Conservation (phyloP, 1,140 invertebrate genomes). For the Drosophila ogumai region DNA sequence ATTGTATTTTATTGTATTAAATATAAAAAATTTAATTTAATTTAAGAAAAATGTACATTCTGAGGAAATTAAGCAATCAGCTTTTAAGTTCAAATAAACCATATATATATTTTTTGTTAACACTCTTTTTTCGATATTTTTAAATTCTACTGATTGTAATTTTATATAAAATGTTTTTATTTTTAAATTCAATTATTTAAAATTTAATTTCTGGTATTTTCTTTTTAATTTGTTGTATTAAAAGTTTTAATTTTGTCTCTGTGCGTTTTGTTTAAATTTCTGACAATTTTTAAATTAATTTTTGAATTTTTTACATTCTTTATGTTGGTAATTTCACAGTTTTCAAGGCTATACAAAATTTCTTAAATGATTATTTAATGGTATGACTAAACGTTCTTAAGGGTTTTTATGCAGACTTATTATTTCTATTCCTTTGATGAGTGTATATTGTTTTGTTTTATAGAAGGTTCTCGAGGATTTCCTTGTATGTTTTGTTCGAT, state of each 20-base stretch:
- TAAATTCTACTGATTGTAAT: too few relatives aligned
- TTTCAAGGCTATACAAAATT: not conserved
- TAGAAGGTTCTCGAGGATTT: conserved; percentile 1
- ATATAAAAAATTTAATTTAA: too few relatives aligned
- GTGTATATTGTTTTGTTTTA: not conserved
- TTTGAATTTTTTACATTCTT: not conserved
- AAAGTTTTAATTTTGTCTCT: too few relatives aligned
- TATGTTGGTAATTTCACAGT: not conserved
- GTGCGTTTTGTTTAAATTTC: too few relatives aligned
- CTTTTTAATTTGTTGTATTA: too few relatives aligned
- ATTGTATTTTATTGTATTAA: not conserved
- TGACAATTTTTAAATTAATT: too few relatives aligned
- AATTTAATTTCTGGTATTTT: too few relatives aligned
- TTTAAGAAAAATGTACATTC: not conserved
- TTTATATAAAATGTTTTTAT: too few relatives aligned
- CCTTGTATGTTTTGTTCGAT: conserved; percentile 1
- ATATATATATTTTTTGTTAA: too few relatives aligned
- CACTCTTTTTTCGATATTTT: too few relatives aligned
- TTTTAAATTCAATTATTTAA: too few relatives aligned
- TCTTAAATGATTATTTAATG: not conserved
- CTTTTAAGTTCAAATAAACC: not conserved
- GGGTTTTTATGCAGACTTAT: not conserved
- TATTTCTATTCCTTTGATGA: not conserved
- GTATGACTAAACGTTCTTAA: not conserved
- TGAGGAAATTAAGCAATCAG: not conserved